Base-by-base conservation (phyloP, 2,797 vertebrate species). In the Toxotes lorentzi region DNA sequence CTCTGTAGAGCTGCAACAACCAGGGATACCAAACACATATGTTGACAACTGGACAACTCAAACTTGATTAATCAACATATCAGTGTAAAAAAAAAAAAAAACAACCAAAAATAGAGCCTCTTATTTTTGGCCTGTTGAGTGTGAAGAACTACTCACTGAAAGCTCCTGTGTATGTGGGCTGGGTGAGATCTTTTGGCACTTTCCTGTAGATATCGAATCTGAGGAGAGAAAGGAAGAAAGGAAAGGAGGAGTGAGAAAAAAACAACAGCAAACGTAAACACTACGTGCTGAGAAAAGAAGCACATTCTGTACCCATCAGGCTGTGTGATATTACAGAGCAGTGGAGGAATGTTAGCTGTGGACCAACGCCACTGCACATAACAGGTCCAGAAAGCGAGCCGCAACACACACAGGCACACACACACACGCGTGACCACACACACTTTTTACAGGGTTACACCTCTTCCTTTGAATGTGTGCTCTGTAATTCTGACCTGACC, bases 141-240 rank as follows among this genome's bases (percentile, higher is more conserved):
- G 19, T 59, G 32, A 61, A 19, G 43, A 38, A 27, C 32, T 93
- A 99, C 98, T 99, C 94, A 99, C 98, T 99, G 90, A 98, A 97
- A 73, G 98, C 98, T 92, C 98, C 98, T 48, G 98, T 98, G 93
- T 99, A 99, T 4, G 98, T 99, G 78, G 98, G 98, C 95, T 99
- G 98, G 21, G 98, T 99, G 82, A 99, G 97, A 95, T 99, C 98
- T 96, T 99, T 99, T 90, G 98, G 98, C 85, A 99, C 98, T 95
- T 99, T 99, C 95, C 98, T 97, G 96, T 99, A 99, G 95, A 99
- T 98, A 94, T 99, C 98, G 91, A 99, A 97, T 96, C 98, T 99
- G 95, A 43, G 91, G 78, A 87, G 75, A 83, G 57, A 86, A 64
- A 76, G 40, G 35, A 30, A 78, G n/a, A 77, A 70, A 32, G 32